Conservation (phyloP, 2,888 invertebrate species). For the Apotomis betuletana region DNA sequence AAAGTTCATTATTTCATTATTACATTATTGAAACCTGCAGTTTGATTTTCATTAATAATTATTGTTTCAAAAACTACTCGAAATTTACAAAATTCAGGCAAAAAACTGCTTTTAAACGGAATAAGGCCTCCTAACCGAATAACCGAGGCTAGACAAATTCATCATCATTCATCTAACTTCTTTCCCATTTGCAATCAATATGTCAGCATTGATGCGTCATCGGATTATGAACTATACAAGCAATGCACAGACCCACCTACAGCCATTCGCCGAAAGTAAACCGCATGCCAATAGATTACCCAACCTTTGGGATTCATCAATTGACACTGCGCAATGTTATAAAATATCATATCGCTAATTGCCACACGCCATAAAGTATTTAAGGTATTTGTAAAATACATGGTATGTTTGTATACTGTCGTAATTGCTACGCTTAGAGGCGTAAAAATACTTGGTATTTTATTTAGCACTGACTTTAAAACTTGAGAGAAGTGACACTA, state of each 20-base stretch:
- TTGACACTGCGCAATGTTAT: conserved; percentile 7
- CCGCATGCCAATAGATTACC: conserved; percentile 7
- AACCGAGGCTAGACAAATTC: neutral
- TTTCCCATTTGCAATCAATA: conserved; percentile 25
- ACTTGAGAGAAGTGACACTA: conserved; percentile 30
- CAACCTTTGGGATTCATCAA: conserved; percentile 21
- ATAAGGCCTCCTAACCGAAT: no score
- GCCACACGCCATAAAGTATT: conserved; percentile 36
- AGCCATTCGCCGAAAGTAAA: neutral
- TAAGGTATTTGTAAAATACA: conserved; percentile 24
- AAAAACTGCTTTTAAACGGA: no score
- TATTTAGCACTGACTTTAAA: conserved; percentile 15
- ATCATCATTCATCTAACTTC: conserved; percentile 2
- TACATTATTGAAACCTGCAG: no score
- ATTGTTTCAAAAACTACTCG: no score
- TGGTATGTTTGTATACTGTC: conserved; percentile 8
- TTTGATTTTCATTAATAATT: no score
- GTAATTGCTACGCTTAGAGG: conserved; percentile 2
- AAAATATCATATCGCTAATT: conserved; percentile 28
- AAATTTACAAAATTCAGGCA: no score
- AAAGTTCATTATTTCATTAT: no score
- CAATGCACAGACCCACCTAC: conserved; percentile 8
- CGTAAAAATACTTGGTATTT: conserved; percentile 16
- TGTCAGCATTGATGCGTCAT: conserved; percentile 8
- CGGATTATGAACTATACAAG: neutral